These are phyloP conservation scores for Microcebus jonahi DNA, from an alignment of 2,113 vertebrate species.

Conservation along the genomic window DNA sequence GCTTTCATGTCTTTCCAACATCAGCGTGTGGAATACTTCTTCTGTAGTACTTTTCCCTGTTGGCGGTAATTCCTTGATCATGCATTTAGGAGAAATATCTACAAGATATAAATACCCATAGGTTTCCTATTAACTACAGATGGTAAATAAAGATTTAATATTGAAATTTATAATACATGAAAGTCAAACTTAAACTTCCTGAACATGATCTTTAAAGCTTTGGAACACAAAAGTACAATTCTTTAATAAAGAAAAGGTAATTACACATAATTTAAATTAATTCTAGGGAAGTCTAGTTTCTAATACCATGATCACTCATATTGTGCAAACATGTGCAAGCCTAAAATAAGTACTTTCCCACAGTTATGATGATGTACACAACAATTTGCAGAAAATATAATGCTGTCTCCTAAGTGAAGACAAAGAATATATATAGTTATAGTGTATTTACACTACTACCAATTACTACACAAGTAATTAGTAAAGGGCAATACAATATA, in stretches of 20 bases:
- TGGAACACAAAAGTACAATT: not conserved
- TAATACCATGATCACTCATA: not conserved
- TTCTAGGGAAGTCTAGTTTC: not conserved
- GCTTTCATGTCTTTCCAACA: too few species aligned
- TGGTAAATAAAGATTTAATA: not conserved
- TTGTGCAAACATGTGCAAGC: not conserved
- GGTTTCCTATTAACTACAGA: not conserved
- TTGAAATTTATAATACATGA: not conserved
- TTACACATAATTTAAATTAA: not conserved
- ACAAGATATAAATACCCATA: not conserved
- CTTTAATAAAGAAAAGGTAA: not conserved
- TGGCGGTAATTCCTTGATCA: not conserved
- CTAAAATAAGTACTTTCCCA: not conserved
- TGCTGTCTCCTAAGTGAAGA: not conserved
- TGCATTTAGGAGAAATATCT: not conserved
- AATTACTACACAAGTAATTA: not conserved
- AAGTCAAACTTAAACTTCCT: not conserved
- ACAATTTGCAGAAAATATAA: not conserved
- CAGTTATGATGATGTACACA: not conserved
- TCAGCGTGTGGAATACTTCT: too few species aligned
- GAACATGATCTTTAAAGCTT: not conserved
- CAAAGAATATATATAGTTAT: not conserved
- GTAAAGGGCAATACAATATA: not conserved
- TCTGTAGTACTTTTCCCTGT: not conserved
- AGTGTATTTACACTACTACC: not conserved